Conservation (phyloP, 1,140 invertebrate species). For the Idris sp. region DNA sequence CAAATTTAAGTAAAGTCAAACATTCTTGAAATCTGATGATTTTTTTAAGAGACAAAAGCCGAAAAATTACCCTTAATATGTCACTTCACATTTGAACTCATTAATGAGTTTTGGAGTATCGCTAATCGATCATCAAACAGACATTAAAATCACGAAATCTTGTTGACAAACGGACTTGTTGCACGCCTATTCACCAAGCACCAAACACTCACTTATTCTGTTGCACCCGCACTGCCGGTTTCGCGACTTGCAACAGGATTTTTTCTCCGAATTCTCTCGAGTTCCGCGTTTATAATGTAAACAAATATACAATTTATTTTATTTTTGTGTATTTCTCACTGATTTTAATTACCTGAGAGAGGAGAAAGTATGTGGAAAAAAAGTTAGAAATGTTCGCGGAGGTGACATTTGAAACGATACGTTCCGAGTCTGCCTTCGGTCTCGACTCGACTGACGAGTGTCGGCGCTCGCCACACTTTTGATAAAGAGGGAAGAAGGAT, state of each 20-base stretch:
- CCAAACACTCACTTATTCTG: too few relatives aligned
- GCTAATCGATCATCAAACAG: conserved; percentile 14
- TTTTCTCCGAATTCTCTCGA: too few relatives aligned
- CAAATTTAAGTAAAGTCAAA: too few relatives aligned
- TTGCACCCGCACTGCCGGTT: too few relatives aligned
- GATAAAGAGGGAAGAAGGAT: conserved; percentile 49
- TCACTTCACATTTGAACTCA: conserved; percentile 5
- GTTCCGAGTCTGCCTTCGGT: conserved; percentile 32
- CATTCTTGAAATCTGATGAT: too few relatives aligned
- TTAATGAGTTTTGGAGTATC: conserved; percentile 15
- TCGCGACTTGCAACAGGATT: too few relatives aligned
- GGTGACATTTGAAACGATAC: conserved; percentile 41
- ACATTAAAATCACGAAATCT: conserved; percentile 15
- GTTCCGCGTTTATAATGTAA: too few relatives aligned
- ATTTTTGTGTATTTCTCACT: too few relatives aligned
- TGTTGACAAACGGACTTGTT: neutral
- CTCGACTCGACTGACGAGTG: conserved; percentile 49
- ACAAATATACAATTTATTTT: too few relatives aligned
- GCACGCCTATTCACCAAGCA: neutral
- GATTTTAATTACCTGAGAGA: conserved; percentile 18
- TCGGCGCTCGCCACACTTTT: conserved; percentile 35
- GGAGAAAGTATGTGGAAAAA: too few relatives aligned
- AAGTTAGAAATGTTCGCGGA: too few relatives aligned
- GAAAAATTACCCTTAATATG: conserved; percentile 8
- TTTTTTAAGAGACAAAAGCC: too few relatives aligned